A percentile compares a stretch with the other conserved stretches of the same genome.
Evolutionary conservation across 2,888 invertebrate species (phyloP).

Genomic region (Slavum lentiscoides): DNA sequence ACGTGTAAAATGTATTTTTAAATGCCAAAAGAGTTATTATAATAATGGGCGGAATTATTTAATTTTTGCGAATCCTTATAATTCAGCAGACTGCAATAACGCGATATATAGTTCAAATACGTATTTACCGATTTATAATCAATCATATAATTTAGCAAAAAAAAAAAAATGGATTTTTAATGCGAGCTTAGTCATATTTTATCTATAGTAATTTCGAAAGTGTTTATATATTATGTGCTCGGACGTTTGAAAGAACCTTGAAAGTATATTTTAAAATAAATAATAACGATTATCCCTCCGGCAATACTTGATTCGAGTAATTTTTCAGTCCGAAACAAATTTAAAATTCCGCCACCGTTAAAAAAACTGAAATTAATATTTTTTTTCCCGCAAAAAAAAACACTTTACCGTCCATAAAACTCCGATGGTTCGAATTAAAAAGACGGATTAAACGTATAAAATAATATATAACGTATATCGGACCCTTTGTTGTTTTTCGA

Average conservation of each 20-base stretch:
- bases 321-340: background rate
- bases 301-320: conserved; percentile 3
- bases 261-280: background rate
- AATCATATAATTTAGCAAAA: no score
- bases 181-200: no score
- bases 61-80: background rate
- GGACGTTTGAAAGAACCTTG: conserved; percentile 11
- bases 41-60: background rate
- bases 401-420: background rate
- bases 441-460: background rate
- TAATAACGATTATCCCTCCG: background rate
- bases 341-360: background rate
- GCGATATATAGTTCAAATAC: no score
- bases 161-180: no score
- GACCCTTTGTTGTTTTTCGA: background rate
- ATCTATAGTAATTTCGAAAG: background rate
- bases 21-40: no score
- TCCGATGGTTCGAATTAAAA: background rate
- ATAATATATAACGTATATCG: background rate
- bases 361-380: background rate
- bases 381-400: background rate
- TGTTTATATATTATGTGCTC: background rate
- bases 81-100: background rate
- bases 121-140: no score
- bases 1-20: background rate